Conservation (phyloP, 2,113 vertebrate species). For the Panthera tigris region DNA sequence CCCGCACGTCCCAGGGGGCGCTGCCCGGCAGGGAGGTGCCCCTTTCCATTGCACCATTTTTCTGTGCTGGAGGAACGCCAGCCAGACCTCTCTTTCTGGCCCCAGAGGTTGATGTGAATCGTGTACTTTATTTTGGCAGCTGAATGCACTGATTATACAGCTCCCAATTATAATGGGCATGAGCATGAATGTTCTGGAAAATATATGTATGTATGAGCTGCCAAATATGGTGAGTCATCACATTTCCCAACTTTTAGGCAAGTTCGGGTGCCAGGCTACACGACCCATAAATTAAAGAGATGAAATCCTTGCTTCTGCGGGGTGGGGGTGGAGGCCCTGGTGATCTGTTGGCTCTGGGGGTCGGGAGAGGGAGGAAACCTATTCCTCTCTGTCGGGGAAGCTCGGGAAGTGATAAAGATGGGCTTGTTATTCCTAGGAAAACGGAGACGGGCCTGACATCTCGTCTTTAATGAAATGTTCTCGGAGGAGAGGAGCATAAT, state of each 20-base stretch:
- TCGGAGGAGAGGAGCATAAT: constrained; percentile 12
- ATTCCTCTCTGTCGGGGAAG: constrained; percentile 25
- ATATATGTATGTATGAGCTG: not conserved
- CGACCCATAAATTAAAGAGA: not conserved
- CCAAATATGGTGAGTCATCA: not conserved
- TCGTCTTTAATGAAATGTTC: constrained; percentile 36
- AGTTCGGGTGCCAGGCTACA: not conserved
- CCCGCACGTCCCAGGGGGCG: not conserved
- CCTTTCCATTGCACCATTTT: rapidly evolving
- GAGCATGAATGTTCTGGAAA: not conserved
- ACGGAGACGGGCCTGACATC: constrained; percentile 41
- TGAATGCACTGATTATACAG: not conserved
- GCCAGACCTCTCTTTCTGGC: not conserved
- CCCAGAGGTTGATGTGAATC: not conserved
- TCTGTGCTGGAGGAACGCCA: rapidly evolving
- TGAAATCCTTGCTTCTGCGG: rapidly evolving
- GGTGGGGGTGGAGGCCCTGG: rapidly evolving
- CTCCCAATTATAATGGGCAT: not conserved
- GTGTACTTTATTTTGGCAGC: not conserved
- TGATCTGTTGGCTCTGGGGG: not conserved
- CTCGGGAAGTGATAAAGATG: not conserved
- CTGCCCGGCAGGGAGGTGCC: not conserved
- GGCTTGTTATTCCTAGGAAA: not conserved
- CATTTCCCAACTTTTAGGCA: not conserved
- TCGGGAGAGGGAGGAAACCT: not conserved